These are phyloP conservation scores for Pseudochirops corinnae DNA, from an alignment of 2,797 vertebrate genomes.

Conservation along the genomic window DNA sequence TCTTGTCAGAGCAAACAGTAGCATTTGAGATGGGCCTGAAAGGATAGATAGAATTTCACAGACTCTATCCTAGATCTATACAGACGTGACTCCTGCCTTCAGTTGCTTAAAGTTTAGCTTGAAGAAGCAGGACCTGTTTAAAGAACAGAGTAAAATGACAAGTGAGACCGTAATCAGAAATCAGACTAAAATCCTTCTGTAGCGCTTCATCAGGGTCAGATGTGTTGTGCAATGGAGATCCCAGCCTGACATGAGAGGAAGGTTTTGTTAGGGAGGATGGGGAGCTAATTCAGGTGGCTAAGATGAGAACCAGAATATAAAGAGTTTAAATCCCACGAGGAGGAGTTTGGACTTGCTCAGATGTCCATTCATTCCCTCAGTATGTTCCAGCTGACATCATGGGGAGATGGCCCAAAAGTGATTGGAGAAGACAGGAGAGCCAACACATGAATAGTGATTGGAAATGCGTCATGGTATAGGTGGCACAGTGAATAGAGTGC, in stretches of 20 bases:
- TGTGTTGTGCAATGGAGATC: neutral
- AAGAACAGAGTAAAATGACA: neutral
- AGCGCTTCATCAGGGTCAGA: neutral
- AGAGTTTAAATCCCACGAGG: neutral
- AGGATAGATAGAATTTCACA: neutral
- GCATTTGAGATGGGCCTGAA: neutral
- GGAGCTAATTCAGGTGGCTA: neutral
- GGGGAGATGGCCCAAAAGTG: neutral
- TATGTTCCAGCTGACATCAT: neutral
- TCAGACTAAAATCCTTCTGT: neutral
- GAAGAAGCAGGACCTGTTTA: neutral
- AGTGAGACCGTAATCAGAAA: neutral
- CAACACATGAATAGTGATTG: neutral
- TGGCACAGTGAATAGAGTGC: neutral
- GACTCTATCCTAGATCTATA: neutral
- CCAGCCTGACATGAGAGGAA: neutral
- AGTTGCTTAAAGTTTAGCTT: neutral
- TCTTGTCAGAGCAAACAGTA: neutral
- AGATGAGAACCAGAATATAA: neutral
- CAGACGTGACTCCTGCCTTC: neutral
- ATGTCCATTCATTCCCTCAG: neutral
- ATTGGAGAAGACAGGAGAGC: neutral
- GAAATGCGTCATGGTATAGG: neutral
- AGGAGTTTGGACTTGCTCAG: neutral
- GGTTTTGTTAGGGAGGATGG: neutral